Conservation (phyloP, 2,113 vertebrate species). For the Myiozetetes cayanensis region DNA sequence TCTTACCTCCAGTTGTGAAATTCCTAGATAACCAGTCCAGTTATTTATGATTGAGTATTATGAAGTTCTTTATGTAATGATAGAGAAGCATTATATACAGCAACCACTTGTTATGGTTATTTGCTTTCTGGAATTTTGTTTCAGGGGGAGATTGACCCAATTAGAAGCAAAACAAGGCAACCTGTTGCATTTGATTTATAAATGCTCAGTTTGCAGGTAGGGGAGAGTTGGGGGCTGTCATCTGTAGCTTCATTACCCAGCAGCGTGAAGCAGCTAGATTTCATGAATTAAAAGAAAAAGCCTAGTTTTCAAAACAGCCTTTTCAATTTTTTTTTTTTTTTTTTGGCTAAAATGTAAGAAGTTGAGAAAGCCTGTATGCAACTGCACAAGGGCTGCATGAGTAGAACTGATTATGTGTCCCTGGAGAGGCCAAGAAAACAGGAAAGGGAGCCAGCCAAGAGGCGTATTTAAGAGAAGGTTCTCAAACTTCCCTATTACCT, state of each 20-base stretch:
- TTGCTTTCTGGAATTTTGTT: not conserved
- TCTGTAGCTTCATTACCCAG: not conserved
- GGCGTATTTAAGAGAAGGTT: not conserved
- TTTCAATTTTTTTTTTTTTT: not conserved
- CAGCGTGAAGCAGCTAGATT: not conserved
- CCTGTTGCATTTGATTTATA: not conserved
- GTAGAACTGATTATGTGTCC: not conserved
- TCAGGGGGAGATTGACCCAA: rapidly evolving
- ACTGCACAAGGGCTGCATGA: not conserved
- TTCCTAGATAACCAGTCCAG: not conserved
- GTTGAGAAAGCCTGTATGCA: not conserved
- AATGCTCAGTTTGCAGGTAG: not conserved
- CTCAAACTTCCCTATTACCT: slow-evolving; percentile 8
- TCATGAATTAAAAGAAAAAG: not conserved
- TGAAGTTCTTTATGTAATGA: not conserved
- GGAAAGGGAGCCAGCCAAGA: not conserved
- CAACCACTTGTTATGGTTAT: not conserved
- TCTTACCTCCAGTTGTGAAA: not conserved
- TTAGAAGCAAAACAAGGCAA: not conserved
- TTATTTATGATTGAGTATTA: not conserved
- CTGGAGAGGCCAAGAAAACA: not conserved
- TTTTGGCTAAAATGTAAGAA: not conserved
- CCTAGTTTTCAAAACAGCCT: not conserved
- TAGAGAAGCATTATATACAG: not conserved
- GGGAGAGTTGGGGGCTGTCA: not conserved